Percentiles rank a stretch among this genome's conserved stretches.
phyloP scores from a whole-genome alignment of 2,797 vertebrate genomes.

The Epinephelus malabaricus region DNA sequence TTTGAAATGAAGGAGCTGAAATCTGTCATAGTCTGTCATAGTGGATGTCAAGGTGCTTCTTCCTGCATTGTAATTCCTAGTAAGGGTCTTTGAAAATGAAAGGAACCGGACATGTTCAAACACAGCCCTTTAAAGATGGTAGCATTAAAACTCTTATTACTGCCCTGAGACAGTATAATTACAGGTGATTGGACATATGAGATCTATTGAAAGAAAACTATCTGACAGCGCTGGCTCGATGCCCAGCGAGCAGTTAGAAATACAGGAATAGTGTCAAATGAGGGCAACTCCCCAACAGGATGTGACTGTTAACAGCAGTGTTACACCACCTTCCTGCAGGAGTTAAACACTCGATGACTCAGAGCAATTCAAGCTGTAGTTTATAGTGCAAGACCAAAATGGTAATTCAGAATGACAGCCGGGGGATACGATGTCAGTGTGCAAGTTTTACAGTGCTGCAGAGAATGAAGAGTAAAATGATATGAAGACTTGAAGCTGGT shows the following conservation, averaged over 20 bases:
- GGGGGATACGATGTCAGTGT: neutral
- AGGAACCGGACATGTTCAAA: neutral
- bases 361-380: constrained; percentile 27
- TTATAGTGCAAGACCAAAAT: constrained; percentile 15
- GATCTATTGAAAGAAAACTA: constrained; percentile 35
- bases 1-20: neutral
- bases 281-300: constrained; percentile 25
- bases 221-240: constrained; percentile 37
- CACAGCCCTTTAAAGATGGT: neutral
- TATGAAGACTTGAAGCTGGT: neutral
- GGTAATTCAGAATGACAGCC: constrained; percentile 12
- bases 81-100: neutral
- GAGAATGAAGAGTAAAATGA: neutral
- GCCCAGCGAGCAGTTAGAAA: constrained; percentile 34
- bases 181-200: constrained; percentile 17
- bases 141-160: neutral
- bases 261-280: constrained; percentile 12
- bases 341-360: constrained; percentile 40
- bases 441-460: neutral
- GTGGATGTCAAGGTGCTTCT: neutral
- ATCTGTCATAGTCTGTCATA: neutral
- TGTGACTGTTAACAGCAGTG: constrained; percentile 27
- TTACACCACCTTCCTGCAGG: constrained; percentile 45
- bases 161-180: neutral
- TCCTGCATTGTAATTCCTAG: neutral